A percentile compares a stretch with the other conserved stretches of the same genome.
phyloP scores from a whole-genome alignment of 2,888 invertebrate species.

The Epicampocera succincta region DNA sequence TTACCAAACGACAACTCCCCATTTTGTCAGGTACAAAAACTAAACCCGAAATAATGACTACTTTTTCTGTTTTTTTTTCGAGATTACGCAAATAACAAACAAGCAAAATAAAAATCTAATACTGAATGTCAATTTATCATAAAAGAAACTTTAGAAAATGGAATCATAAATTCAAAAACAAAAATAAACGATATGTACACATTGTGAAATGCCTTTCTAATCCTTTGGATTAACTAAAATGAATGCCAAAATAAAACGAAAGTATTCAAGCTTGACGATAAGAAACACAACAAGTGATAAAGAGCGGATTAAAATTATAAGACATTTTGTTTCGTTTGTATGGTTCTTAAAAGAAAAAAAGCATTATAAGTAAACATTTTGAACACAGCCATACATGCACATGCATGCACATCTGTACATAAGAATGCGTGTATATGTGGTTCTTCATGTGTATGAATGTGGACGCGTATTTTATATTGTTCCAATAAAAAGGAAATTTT shows the following conservation, averaged over 20 bases:
- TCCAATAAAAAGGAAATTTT: too few relatives aligned
- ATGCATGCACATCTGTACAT: background rate
- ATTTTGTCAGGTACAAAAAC: too few relatives aligned
- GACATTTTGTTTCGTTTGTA: conserved; percentile 10
- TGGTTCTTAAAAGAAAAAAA: too few relatives aligned
- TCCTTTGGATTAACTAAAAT: conserved; percentile 56
- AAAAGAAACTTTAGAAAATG: conserved; percentile 1
- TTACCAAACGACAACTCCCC: too few relatives aligned
- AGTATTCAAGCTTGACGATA: conserved; percentile 22
- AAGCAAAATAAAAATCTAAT: background rate
- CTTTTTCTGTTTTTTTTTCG: background rate
- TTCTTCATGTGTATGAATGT: too few relatives aligned
- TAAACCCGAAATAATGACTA: background rate
- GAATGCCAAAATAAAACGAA: conserved; percentile 48
- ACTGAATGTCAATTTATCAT: conserved; percentile 43
- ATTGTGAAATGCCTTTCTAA: conserved; percentile 28
- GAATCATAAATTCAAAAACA: conserved; percentile 2
- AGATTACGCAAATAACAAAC: background rate
- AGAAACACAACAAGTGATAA: conserved; percentile 41
- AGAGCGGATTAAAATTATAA: conserved; percentile 52
- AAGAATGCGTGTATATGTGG: too few relatives aligned
- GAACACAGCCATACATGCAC: too few relatives aligned
- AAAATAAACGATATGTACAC: background rate
- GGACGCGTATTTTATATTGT: too few relatives aligned
- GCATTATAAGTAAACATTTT: too few relatives aligned